Base-by-base conservation (phyloP, 1,140 invertebrate genomes). In the Scaptomyza pallida region DNA sequence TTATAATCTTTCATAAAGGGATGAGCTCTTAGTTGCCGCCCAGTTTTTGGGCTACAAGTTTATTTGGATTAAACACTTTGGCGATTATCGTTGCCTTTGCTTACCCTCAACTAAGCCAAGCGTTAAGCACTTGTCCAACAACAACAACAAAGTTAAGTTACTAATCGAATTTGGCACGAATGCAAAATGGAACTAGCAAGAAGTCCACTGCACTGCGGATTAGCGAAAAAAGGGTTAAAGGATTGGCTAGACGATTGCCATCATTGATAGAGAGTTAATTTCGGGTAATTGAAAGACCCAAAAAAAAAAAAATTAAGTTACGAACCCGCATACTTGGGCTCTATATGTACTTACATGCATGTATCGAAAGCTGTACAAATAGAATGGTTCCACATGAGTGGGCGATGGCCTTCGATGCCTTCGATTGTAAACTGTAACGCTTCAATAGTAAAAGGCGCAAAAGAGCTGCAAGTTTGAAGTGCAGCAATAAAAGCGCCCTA, bases 81-180 rank as follows among this genome's bases (percentile, higher is more conserved):
- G 45, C 77, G 76, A 75, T 82, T 60, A 79, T 70, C 71, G 30
- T 17, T 21, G 17, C 16, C 33, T 9, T 19, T 26, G 56, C 45
- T 72, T 55, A 68, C 57, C 67, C 71, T 55, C 40, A 55, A 51
- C 73, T 80, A 80, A 81, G 73, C 78, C 78, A 88, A 81, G 77
- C 73, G 82, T 85, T 77, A 60, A 80, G 55, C 70, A 37, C 44
- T 12, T 19, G 33, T 40, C 41, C 50, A 43, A 48, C 43, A 41
- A 48, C 33, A 17, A 30, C 9, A n/a, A n/a, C n/a, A n/a, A n/a
- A n/a, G n/a, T n/a, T n/a, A n/a, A 30, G 44, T 55, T 52, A 15
- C 73, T 86, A 86, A 86, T 86, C 74, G 74, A 88, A 86, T 75
- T 86, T 52, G 81, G 71, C 81, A 86, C 81, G 81, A 78, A 85